Evolutionary conservation across 2,113 vertebrate genomes (phyloP), one percentile per base, ranked within the genome.

Genomic region (Percina caprodes): DNA sequence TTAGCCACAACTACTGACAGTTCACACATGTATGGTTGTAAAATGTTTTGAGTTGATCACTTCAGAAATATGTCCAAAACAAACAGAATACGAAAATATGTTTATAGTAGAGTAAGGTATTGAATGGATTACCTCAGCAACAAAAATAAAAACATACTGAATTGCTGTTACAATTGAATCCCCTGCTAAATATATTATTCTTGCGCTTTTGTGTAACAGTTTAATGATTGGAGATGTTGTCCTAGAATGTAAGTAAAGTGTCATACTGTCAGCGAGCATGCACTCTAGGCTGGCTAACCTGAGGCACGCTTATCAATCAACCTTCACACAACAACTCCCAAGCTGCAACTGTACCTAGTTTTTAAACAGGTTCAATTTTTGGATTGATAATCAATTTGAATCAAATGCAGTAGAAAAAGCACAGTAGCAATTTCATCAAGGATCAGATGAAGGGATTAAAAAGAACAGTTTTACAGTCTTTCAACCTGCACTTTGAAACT

Each of bases 271-370:
- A 61, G 8, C 69, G 35, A 81, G 83, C 69, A 77, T 86, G 95
- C 89, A 86, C 95, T 96, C 87, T 60, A 96, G 97, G 96, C 95
- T 98, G 95, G 94, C 89, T 95, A 96, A 95, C 97, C 96, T 93
- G 89, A 95, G 95, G 92, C 94, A 88, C 7, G 66, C 80, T 77
- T 1, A 48, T 21, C 54, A 16, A 24, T 70, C 72, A 13, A 52
- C 80, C 56, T 13, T 68, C 48, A 56, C 80, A 23, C 26, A 55
- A 74, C 74, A 69, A 26, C 62, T 69, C 61, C 65, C 45, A 55
- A 18, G 9, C 45, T 56, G 46, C 5, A 51, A 19, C 24, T 39
- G 10, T 15, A 10, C 24, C 23, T 56, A 21, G 11, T 8, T 21
- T 61, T 18, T 39, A 6, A 63, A 12, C 10, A 58, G 15, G 18